Base-by-base conservation (phyloP, 2,797 vertebrate genomes). In the Aeoliscus strigatus region DNA sequence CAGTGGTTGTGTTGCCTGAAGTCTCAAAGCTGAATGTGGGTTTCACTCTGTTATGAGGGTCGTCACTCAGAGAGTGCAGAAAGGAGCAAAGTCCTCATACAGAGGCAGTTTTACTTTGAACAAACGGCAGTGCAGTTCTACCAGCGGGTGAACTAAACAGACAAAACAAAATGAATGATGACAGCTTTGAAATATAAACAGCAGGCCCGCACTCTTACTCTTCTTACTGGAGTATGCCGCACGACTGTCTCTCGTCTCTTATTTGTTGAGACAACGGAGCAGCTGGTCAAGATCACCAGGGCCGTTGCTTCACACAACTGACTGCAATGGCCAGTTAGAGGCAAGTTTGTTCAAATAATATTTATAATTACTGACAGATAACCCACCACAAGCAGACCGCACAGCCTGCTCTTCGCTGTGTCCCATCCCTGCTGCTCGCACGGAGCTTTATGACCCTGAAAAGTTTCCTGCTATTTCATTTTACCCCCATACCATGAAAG, bases 331-430 rank as follows among this genome's bases (percentile, higher is more conserved):
- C 40, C n/a, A 1, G 40, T 8, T n/a, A 8, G 21, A 26, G 23
- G 50, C 1, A 6, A 27, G 37, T 56, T 57, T 51, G 51, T 29
- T 63, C 41, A 56, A 66, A 78, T 57, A 75, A 79, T 77, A 74
- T 86, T 82, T 80, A 73, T 9, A 58, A 64, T 56, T 52, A 73
- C 52, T 78, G 80, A 70, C 68, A 81, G 64, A 70, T 74, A 61
- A 61, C 42, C 35, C 8, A 60, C 43, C 64, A 37, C 46, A 21
- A 62, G 39, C 43, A 44, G 71, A 73, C 66, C 56, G 39, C 75
- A 76, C 66, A 64, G 70, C 44, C 54, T 17, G 62, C 48, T 54
- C 53, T 42, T 2, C 27, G 55, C 51, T 27, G 59, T 37, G 39
- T 38, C 14, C 1, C 1, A 38, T 60, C 60, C 42, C 37, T 54